phyloP scores from a whole-genome alignment of 2,888 invertebrate genomes.

The Gandaritis pyraliata region DNA sequence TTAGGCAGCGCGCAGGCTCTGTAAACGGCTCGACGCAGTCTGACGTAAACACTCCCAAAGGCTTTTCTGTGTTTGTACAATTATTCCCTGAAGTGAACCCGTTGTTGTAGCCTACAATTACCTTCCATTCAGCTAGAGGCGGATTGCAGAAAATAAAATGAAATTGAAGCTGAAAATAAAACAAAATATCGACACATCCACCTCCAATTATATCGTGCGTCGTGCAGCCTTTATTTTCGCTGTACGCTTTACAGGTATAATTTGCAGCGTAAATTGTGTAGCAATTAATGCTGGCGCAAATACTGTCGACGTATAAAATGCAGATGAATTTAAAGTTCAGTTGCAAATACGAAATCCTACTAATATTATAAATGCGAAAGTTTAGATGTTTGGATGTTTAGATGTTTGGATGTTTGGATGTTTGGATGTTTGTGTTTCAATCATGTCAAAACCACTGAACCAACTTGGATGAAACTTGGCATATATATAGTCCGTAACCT shows the following conservation, averaged over 20 bases:
- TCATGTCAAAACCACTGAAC: too few relatives aligned
- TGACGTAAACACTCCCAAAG: conserved; percentile 80
- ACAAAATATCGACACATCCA: conserved; percentile 71
- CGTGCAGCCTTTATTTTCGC: conserved; percentile 53
- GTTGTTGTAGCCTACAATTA: conserved; percentile 79
- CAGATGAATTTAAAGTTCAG: conserved; percentile 53
- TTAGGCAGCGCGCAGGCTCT: conserved; percentile 68
- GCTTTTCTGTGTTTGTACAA: conserved; percentile 77
- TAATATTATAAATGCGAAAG: too few relatives aligned
- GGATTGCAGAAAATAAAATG: conserved; percentile 72
- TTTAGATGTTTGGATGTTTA: too few relatives aligned
- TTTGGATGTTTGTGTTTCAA: too few relatives aligned
- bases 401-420: too few relatives aligned
- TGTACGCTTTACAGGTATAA: conserved; percentile 51
- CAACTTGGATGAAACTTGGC: too few relatives aligned
- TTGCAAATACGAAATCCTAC: conserved; percentile 49
- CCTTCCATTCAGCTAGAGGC: conserved; percentile 78
- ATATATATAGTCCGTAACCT: too few relatives aligned
- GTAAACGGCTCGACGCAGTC: conserved; percentile 73
- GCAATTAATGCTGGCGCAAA: conserved; percentile 59
- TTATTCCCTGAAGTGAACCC: conserved; percentile 82
- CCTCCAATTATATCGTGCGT: conserved; percentile 65
- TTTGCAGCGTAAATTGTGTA: conserved; percentile 53
- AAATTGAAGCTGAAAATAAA: conserved; percentile 79
- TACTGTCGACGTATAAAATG: conserved; percentile 52